phyloP scores from a whole-genome alignment of 1,140 invertebrate species.

The Nasonia giraulti region DNA sequence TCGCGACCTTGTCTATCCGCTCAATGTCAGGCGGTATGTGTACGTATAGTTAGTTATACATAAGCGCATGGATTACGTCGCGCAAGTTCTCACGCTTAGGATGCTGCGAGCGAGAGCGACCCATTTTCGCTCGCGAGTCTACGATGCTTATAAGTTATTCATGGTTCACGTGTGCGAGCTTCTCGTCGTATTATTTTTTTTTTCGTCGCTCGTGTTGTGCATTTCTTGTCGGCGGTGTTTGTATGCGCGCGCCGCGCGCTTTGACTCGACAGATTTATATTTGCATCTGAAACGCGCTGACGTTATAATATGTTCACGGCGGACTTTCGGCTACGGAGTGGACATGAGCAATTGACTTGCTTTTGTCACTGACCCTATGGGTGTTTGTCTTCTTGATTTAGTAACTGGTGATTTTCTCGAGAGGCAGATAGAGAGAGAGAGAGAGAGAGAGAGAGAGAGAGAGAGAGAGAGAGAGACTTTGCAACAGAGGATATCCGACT shows the following conservation, averaged over 20 bases:
- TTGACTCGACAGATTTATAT: background rate
- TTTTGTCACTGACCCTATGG: background rate
- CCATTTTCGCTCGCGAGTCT: conserved; percentile 12
- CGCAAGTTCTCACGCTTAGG: conserved; percentile 45
- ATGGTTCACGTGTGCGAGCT: background rate
- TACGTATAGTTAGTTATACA: background rate
- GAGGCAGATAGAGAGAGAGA: background rate
- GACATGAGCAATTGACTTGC: no score
- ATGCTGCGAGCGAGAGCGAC: conserved; percentile 47
- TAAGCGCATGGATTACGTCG: conserved; percentile 19
- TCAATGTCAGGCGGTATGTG: conserved; percentile 18
- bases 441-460: no score
- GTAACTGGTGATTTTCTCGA: background rate
- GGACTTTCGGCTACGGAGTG: no score
- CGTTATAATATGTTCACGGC: no score
- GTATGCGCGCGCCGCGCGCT: background rate
- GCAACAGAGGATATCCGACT: no score
- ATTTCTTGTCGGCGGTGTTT: background rate
- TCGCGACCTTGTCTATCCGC: conserved; percentile 24
- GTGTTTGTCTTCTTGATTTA: background rate
- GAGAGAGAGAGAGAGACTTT: no score
- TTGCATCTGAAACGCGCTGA: background rate
- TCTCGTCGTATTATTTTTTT: background rate
- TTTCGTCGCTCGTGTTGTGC: background rate
- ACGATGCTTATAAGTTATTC: background rate